A percentile compares a stretch with the other conserved stretches of the same genome.
These are phyloP conservation scores for Pecten maximus DNA, from an alignment of 2,888 invertebrate species.

Conservation along the genomic window DNA sequence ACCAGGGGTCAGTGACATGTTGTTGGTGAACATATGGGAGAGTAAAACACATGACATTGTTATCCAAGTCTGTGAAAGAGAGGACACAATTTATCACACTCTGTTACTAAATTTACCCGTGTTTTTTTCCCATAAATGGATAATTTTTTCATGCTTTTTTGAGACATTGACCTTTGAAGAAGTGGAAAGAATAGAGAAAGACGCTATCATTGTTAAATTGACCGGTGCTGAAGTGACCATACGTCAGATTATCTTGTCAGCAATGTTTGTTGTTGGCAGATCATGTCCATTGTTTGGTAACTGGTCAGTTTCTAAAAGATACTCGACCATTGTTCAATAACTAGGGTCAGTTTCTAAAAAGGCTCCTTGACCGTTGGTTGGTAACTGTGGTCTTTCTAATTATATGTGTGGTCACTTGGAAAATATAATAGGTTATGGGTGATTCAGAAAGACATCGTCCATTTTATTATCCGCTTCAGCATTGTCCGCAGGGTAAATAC, in stretches of 20 bases:
- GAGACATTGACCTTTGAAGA: constrained; percentile 20
- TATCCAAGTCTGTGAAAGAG: background rate
- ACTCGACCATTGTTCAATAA: constrained; percentile 9
- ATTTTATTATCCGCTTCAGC: background rate
- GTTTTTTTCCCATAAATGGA: background rate
- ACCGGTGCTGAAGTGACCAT: background rate
- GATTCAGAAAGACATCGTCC: background rate
- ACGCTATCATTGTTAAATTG: background rate
- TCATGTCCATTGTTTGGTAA: constrained; percentile 10
- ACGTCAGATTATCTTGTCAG: constrained; percentile 13
- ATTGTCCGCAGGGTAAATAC: background rate
- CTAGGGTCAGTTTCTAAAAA: background rate
- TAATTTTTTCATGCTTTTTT: constrained; percentile 21
- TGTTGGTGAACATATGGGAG: background rate
- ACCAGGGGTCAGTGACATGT: background rate
- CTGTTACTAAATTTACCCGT: background rate
- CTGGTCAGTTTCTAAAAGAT: constrained; percentile 8
- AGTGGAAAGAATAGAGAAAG: background rate
- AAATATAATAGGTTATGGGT: background rate
- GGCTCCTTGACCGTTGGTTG: background rate
- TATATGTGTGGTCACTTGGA: background rate
- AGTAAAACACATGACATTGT: background rate
- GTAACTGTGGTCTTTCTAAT: constrained; percentile 1
- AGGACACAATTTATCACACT: background rate
- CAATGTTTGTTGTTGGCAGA: background rate